phyloP scores from a whole-genome alignment of 2,888 invertebrate genomes.

The Adelphocoris suturalis region DNA sequence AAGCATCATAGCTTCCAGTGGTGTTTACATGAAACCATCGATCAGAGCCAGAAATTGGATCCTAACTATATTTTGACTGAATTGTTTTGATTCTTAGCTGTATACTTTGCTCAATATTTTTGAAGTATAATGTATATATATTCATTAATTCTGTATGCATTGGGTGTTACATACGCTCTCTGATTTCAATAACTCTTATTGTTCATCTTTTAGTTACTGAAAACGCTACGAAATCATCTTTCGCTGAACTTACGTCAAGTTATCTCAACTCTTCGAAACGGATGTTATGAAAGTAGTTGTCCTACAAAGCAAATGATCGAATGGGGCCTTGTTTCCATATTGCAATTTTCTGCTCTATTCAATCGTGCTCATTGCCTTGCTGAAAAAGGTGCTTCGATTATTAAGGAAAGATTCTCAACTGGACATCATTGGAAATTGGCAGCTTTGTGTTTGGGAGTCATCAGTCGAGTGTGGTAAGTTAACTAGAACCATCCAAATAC shows the following conservation, averaged over 20 bases:
- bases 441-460: constrained; percentile 39
- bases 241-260: neutral
- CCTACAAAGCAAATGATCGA: constrained; percentile 42
- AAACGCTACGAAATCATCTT: constrained; percentile 39
- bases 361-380: constrained; percentile 27
- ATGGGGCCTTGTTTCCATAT: constrained; percentile 45
- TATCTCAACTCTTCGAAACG: neutral
- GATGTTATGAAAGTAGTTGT: constrained; percentile 34
- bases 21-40: no score
- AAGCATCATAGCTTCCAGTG: no score
- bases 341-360: constrained; percentile 54
- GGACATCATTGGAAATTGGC: constrained; percentile 50
- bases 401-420: constrained; percentile 45
- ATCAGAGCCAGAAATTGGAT: no score
- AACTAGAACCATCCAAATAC: neutral
- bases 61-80: no score
- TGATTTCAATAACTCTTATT: no score
- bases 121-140: no score
- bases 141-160: no score
- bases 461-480: constrained; percentile 55
- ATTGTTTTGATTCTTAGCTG: no score
- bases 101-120: no score
- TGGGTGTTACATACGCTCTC: no score
- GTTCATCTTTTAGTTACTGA: constrained; percentile 36
- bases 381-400: constrained; percentile 4